A percentile compares a stretch with the other conserved stretches of the same genome.
Conservation (phyloP, 2,888 invertebrate genomes). For the Meghimatium bilineatum region DNA sequence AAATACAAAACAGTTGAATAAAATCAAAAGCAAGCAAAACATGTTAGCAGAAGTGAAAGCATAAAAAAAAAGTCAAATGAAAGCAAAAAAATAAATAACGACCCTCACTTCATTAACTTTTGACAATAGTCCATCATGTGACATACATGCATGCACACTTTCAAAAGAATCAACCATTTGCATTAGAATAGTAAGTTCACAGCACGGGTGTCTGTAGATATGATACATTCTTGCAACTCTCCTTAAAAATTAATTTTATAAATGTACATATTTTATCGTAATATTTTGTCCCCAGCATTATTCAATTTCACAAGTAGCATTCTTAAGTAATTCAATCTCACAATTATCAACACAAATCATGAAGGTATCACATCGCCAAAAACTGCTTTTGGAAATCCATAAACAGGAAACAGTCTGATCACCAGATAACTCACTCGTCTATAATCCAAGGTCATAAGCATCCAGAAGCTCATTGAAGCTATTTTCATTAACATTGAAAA, state of each 20-base stretch:
- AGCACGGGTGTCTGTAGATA: neutral
- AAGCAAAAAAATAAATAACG: constrained; percentile 19
- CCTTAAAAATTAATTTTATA: neutral
- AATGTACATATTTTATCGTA: neutral
- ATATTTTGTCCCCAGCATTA: neutral
- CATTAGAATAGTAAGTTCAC: neutral
- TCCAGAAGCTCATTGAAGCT: constrained; percentile 77
- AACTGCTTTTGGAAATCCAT: neutral
- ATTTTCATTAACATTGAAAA: constrained; percentile 74
- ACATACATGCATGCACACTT: neutral
- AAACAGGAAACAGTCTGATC: neutral
- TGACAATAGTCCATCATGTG: neutral
- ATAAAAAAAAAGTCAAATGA: neutral
- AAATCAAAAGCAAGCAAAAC: constrained; percentile 20
- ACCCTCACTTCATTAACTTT: neutral
- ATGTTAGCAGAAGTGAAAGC: constrained; percentile 3
- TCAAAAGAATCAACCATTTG: neutral
- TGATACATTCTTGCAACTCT: neutral
- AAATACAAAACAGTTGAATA: constrained; percentile 4
- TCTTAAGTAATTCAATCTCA: neutral
- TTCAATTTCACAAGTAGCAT: neutral
- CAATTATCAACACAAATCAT: neutral
- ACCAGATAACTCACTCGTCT: neutral
- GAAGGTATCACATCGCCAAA: constrained; percentile 14
- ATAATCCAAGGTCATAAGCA: constrained; percentile 58